Evolutionary conservation across 2,797 vertebrate species (phyloP).

Genomic region (Cryptoblepharus egeriae): DNA sequence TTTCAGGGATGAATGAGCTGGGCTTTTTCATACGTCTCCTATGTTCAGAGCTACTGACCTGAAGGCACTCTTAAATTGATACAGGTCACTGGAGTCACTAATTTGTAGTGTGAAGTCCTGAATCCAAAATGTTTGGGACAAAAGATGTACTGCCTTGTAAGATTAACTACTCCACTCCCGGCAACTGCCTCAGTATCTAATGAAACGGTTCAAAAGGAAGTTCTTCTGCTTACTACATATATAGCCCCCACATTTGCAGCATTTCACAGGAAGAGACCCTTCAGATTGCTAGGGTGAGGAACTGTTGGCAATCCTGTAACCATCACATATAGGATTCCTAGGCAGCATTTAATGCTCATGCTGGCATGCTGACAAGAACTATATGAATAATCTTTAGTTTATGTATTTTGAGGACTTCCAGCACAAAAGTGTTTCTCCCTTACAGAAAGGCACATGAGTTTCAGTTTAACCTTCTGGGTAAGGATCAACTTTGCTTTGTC

Average conservation of each 20-base stretch:
- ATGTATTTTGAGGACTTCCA: neutral
- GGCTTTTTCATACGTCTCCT: constrained; percentile 53
- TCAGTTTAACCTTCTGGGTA: neutral
- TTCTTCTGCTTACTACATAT: neutral
- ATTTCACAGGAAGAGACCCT: neutral
- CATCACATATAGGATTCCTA: neutral
- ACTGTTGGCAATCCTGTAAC: neutral
- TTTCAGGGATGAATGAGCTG: constrained; percentile 62
- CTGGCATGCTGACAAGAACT: neutral
- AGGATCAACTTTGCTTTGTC: constrained; percentile 1
- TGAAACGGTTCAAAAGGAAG: constrained; percentile 23
- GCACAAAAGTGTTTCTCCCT: neutral
- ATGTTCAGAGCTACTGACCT: constrained; percentile 56
- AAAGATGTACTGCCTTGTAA: constrained; percentile 42
- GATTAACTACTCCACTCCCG: constrained; percentile 36
- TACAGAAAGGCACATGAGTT: neutral
- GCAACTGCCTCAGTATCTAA: constrained; percentile 32
- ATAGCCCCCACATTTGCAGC: neutral
- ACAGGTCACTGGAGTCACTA: constrained; percentile 59
- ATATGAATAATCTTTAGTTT: neutral
- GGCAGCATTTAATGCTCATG: neutral
- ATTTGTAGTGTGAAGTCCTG: constrained; percentile 55
- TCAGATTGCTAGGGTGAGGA: neutral
- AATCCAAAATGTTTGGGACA: constrained; percentile 42
- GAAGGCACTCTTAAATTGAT: constrained; percentile 62